Evolutionary conservation across 2,113 vertebrate genomes (phyloP).

Genomic region (Tragulus kanchil): DNA sequence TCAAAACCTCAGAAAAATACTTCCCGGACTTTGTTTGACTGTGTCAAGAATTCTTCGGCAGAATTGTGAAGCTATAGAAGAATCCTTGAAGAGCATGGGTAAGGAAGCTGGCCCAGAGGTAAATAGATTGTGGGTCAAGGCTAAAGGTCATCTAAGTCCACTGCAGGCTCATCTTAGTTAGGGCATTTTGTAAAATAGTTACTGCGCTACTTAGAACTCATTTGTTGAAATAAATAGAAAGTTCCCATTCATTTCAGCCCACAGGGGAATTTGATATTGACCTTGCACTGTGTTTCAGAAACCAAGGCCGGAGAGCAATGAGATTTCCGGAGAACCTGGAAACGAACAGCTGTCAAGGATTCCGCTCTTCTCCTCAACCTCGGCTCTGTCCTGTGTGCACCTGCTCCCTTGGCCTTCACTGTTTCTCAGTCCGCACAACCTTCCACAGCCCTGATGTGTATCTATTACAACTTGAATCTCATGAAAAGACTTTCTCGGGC

Average conservation of each 20-base stretch:
- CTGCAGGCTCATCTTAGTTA: neutral
- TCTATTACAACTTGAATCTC: neutral
- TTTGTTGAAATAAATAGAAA: neutral
- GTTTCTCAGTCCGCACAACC: accelerated
- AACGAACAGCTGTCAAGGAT: too few species aligned
- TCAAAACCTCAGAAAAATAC: constrained; percentile 42
- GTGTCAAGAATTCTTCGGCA: neutral
- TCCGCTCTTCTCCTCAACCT: accelerated
- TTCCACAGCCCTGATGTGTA: neutral
- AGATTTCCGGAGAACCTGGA: neutral
- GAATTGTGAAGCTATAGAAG: neutral
- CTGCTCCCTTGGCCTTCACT: neutral
- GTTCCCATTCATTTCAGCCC: too few species aligned
- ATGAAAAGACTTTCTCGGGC: neutral
- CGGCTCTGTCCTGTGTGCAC: neutral
- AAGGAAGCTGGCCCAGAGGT: accelerated
- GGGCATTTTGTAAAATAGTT: neutral
- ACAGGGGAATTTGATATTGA: accelerated
- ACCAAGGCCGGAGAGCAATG: neutral
- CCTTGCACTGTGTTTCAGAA: neutral
- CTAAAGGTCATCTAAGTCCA: accelerated
- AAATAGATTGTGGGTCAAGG: accelerated
- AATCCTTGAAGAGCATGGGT: neutral
- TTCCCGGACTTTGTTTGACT: constrained; percentile 57
- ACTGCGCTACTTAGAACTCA: neutral